phyloP scores from a whole-genome alignment of 2,113 vertebrate species.

The Trochalopteron elliotii region DNA sequence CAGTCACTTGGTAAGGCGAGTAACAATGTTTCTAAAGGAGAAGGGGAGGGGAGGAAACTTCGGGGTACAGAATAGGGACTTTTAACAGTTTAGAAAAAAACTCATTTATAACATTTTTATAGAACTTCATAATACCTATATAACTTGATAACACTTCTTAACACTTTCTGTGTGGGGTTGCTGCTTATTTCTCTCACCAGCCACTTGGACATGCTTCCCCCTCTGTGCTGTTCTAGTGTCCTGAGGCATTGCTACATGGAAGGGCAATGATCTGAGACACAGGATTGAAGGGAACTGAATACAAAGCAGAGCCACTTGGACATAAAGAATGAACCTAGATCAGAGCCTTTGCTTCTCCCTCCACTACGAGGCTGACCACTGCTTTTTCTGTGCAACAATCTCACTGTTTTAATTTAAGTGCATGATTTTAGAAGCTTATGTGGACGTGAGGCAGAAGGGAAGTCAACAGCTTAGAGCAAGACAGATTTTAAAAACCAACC shows the following conservation, averaged over 20 bases:
- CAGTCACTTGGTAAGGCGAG: too few species aligned
- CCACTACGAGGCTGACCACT: not conserved
- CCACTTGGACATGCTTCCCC: not conserved
- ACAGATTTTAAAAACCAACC: not conserved
- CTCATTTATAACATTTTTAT: too few species aligned
- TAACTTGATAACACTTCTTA: too few species aligned
- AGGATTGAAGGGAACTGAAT: not conserved
- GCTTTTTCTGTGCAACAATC: not conserved
- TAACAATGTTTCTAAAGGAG: too few species aligned
- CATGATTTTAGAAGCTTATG: not conserved
- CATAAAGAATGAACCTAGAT: not conserved
- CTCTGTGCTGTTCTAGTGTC: not conserved
- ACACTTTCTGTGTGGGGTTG: too few species aligned
- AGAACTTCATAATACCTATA: too few species aligned
- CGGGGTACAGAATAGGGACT: too few species aligned
- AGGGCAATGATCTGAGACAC: not conserved
- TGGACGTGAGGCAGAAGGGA: not conserved
- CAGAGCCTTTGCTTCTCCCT: not conserved
- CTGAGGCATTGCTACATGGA: not conserved
- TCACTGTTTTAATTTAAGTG: not conserved
- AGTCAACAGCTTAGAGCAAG: not conserved
- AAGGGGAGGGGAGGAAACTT: too few species aligned
- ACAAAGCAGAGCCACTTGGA: not conserved
- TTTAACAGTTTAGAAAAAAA: too few species aligned
- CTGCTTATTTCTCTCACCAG: too few species aligned